Evolutionary conservation across 2,797 vertebrate species (phyloP).

Genomic region (Yasuhikotakia modesta): DNA sequence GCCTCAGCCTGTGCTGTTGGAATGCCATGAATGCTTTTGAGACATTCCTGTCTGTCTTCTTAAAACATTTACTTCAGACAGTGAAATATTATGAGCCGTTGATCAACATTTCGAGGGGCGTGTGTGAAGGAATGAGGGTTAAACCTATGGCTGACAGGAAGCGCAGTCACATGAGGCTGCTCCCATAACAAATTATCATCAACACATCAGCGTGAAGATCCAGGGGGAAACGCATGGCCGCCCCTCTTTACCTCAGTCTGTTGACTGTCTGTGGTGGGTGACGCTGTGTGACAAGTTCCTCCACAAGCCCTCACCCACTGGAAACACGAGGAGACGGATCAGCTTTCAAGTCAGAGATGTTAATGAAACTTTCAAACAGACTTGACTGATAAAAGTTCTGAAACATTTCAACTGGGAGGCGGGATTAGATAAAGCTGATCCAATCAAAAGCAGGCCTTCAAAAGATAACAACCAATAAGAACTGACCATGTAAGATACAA

Average conservation of each 20-base stretch:
- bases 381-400: constrained; percentile 17
- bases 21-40: constrained; percentile 22
- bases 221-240: constrained; percentile 39
- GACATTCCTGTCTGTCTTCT: constrained; percentile 26
- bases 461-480: neutral
- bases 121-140: constrained; percentile 71
- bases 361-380: constrained; percentile 32
- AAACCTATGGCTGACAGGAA: constrained; percentile 62
- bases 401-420: constrained; percentile 7
- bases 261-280: constrained; percentile 41
- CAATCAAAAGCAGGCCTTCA: constrained; percentile 10
- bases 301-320: neutral
- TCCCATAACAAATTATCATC: constrained; percentile 68
- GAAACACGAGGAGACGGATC: constrained; percentile 26
- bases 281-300: constrained; percentile 31
- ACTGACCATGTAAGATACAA: neutral
- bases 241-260: constrained; percentile 42
- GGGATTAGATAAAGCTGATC: neutral
- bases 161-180: constrained; percentile 55
- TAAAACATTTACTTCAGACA: constrained; percentile 20
- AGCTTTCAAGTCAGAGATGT: constrained; percentile 34
- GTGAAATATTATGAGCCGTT: constrained; percentile 35
- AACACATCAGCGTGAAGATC: constrained; percentile 48
- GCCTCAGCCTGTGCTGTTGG: constrained; percentile 13
- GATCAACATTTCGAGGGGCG: constrained; percentile 54